Conservation (phyloP, 2,888 invertebrate genomes). For the Stegophylla sp. region DNA sequence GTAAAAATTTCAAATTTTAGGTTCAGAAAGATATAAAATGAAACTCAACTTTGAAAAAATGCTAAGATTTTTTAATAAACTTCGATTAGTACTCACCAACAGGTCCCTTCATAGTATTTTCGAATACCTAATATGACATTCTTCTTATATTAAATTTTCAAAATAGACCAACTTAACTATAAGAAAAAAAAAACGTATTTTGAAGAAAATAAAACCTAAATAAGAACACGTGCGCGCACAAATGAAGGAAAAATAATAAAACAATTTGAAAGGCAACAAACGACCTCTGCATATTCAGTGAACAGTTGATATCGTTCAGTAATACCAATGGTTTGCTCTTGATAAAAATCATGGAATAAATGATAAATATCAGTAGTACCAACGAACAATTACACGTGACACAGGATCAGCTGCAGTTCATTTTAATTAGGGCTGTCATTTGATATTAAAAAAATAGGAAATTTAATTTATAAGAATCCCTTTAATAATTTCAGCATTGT, state of each 20-base stretch:
- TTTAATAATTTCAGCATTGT: too few relatives aligned
- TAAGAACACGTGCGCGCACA: conserved; percentile 45
- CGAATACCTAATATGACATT: conserved; percentile 29
- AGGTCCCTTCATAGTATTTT: conserved; percentile 47
- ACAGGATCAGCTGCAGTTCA: too few relatives aligned
- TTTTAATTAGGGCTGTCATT: too few relatives aligned
- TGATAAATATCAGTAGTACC: too few relatives aligned
- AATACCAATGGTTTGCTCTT: not conserved
- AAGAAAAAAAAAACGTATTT: not conserved
- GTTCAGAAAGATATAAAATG: not conserved
- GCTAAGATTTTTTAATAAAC: not conserved
- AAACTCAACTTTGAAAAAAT: not conserved
- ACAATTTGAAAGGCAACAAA: conserved; percentile 56
- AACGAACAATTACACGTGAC: too few relatives aligned
- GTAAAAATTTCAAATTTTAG: not conserved
- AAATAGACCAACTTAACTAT: not conserved
- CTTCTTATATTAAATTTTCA: not conserved
- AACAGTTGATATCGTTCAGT: conserved; percentile 50
- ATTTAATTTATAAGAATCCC: too few relatives aligned
- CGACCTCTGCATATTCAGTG: conserved; percentile 37
- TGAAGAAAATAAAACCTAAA: not conserved
- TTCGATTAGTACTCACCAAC: conserved; percentile 38
- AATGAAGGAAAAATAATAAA: conserved; percentile 33
- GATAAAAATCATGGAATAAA: not conserved
- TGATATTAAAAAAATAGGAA: too few relatives aligned